A percentile compares a stretch with the other conserved stretches of the same genome.
phyloP scores from a whole-genome alignment of 2,113 vertebrate genomes.

The Campylomormyrus numenius region DNA sequence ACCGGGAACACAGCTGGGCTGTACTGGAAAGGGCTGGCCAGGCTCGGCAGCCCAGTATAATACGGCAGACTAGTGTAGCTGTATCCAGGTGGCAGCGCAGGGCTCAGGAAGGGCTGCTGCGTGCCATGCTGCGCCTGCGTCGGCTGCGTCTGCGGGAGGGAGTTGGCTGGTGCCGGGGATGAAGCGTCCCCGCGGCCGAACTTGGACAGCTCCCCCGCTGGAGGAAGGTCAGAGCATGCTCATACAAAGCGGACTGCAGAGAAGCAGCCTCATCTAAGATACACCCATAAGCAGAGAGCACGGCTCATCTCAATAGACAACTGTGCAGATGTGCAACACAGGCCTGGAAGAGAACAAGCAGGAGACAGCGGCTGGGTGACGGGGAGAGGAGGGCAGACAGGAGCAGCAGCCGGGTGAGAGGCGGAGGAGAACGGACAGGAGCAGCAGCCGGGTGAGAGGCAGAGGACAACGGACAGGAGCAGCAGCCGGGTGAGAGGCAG shows the following conservation, averaged over 20 bases:
- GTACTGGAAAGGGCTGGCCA: constrained; percentile 96
- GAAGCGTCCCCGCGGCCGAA: constrained; percentile 90
- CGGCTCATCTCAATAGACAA: neutral
- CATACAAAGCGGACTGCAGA: neutral
- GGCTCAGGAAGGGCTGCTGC: constrained; percentile 95
- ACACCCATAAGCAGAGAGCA: neutral
- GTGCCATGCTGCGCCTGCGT: constrained; percentile 89
- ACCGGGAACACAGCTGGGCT: constrained; percentile 97
- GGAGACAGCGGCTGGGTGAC: neutral
- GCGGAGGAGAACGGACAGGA: too few relatives aligned
- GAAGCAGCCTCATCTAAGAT: neutral
- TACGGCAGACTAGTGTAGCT: constrained; percentile 98
- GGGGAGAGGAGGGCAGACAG: neutral
- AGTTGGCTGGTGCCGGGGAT: constrained; percentile 86
- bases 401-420: too few relatives aligned
- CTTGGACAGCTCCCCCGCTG: constrained; percentile 82
- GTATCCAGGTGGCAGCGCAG: constrained; percentile 92
- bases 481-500: neutral
- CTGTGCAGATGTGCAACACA: neutral
- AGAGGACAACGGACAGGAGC: neutral
- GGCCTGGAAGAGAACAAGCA: neutral
- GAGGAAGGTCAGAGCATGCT: neutral
- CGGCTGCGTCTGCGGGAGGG: constrained; percentile 83
- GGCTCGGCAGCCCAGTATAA: constrained; percentile 92
- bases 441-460: too few relatives aligned